These are phyloP conservation scores for Anodontia alba DNA, from an alignment of 2,888 invertebrate genomes.

Conservation along the genomic window DNA sequence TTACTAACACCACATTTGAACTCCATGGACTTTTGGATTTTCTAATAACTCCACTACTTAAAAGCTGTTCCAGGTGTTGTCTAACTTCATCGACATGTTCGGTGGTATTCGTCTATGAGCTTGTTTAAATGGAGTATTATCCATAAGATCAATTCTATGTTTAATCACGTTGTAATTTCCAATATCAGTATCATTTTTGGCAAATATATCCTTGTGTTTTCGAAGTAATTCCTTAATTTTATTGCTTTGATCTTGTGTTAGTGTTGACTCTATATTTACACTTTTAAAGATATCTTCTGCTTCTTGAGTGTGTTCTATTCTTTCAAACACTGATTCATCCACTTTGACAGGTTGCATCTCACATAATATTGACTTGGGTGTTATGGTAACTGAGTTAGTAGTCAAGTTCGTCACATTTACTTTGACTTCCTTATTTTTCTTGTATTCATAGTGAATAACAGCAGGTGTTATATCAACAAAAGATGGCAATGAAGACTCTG, in stretches of 20 bases:
- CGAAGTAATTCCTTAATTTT: neutral
- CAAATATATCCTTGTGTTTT: constrained; percentile 27
- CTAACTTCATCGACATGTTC: constrained; percentile 59
- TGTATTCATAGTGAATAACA: constrained; percentile 5
- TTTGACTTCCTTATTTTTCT: neutral
- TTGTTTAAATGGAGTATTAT: constrained; percentile 56
- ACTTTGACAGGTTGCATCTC: constrained; percentile 37
- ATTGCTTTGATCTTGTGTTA: neutral
- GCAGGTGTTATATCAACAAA: constrained; percentile 21
- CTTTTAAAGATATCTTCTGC: neutral
- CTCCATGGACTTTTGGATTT: no score
- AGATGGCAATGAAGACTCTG: neutral
- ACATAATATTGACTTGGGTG: constrained; percentile 27
- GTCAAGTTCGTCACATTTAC: constrained; percentile 41
- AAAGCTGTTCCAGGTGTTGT: no score
- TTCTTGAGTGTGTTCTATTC: neutral
- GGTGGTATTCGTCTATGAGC: constrained; percentile 49
- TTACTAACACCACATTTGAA: no score
- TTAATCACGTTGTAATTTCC: constrained; percentile 28
- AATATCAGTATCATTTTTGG: constrained; percentile 36
- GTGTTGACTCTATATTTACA: neutral
- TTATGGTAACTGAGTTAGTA: constrained; percentile 30
- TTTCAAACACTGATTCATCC: constrained; percentile 27
- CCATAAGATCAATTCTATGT: constrained; percentile 40
- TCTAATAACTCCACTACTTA: no score